Base-by-base conservation (phyloP, 2,113 vertebrate genomes). In the Etia nguti region DNA sequence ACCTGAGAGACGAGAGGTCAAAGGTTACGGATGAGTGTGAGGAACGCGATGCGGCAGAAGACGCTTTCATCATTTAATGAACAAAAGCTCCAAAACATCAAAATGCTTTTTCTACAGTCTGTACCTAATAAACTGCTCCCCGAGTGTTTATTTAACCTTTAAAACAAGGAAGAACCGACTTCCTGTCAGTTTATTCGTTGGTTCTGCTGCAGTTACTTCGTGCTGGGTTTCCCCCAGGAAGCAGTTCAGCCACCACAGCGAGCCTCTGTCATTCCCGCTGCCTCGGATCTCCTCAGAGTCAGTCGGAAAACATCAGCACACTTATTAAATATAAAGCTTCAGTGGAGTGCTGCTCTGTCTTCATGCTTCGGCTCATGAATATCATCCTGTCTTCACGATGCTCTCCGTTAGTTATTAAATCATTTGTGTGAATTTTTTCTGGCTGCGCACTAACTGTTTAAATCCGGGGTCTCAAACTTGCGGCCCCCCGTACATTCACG, bases 1-100 rank as follows among this genome's bases (percentile, higher is more conserved):
- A 89, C 92, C 94, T 94, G 89, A 0, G 52, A 57, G 48, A 54
- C 15, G 1, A 62, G 38, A 38, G 54, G 80, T 41, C 22, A 81
- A 10, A 83, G 54, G 4, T 83, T 59, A 83, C 8, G 1, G 16
- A 36, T 2, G 4, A 48, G 12, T 1, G 38, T 0, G 22, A 73
- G 50, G 38, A 9, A 0, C 3, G 4, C 7, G 50, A 83, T 41
- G 15, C 8, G 5, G 34, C 48, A 77, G 41, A 1, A 29, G 70
- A 48, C 4, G 15, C 5, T 48, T 75, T 75, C 41, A 26, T 46
- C 22, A 73, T 48, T 48, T 29, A 48, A 41, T 1, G 31, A 11
- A 31, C 52, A 16, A 56, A 75, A 20, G 15, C 43, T 15, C 22
- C 38, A 73, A 73, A 43, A 6, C 65, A 43, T 46, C 43, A 24